Percentiles rank a stretch among this genome's conserved stretches.
These are phyloP conservation scores for Potamarius usumacintae DNA, from an alignment of 2,113 vertebrate species.

Conservation along the genomic window DNA sequence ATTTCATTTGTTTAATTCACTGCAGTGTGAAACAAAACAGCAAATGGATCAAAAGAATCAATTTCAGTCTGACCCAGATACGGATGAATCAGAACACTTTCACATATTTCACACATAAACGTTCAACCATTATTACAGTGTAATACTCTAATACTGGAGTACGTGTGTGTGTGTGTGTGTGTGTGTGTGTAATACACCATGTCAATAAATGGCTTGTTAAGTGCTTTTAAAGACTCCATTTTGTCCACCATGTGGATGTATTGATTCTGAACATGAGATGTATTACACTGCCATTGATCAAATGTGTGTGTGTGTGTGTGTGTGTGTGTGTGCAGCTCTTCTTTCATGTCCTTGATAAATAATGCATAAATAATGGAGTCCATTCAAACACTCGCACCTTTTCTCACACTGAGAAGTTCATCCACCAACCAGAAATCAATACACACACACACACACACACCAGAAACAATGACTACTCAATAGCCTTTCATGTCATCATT, in stretches of 20 bases:
- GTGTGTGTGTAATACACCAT: slow-evolving; percentile 6
- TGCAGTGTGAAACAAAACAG: not conserved
- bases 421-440: slow-evolving; percentile 39
- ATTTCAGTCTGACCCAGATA: not conserved
- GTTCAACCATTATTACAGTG: not conserved
- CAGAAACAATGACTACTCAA: slow-evolving; percentile 36
- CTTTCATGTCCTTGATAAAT: slow-evolving; percentile 49
- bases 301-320: slow-evolving; percentile 30
- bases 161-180: not conserved
- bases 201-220: slow-evolving; percentile 49
- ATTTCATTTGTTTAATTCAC: not conserved
- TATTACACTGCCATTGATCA: slow-evolving; percentile 43
- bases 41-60: not conserved
- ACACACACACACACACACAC: slow-evolving; percentile 22
- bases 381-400: slow-evolving; percentile 28
- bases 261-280: slow-evolving; percentile 45
- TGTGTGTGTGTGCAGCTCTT: slow-evolving; percentile 16
- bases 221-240: slow-evolving; percentile 48
- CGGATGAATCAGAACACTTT: not conserved
- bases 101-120: not conserved
- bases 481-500: slow-evolving; percentile 33
- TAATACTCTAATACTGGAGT: not conserved
- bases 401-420: slow-evolving; percentile 27
- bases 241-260: slow-evolving; percentile 42
- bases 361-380: slow-evolving; percentile 53